A percentile compares a stretch with the other conserved stretches of the same genome.
Evolutionary conservation across 2,888 invertebrate species (phyloP).

Genomic region (Hermaeophaga mercurialis): DNA sequence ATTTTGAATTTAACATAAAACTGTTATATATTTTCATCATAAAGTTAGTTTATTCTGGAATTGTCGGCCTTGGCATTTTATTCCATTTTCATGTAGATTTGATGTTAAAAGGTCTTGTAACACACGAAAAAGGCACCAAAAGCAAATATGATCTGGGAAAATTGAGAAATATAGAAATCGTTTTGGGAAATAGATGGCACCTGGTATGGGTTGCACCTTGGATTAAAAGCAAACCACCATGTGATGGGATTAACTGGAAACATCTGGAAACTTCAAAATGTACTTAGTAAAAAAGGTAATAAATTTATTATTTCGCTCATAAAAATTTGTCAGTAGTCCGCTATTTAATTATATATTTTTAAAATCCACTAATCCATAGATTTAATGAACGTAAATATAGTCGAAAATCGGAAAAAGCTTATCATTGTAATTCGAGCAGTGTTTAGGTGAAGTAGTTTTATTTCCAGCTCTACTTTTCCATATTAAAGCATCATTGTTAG

Average conservation of each 20-base stretch:
- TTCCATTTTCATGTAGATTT: constrained; percentile 73
- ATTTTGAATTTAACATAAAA: constrained; percentile 68
- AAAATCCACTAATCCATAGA: too few species aligned
- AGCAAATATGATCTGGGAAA: constrained; percentile 73
- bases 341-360: neutral
- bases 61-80: constrained; percentile 70
- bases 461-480: too few species aligned
- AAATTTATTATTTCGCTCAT: neutral
- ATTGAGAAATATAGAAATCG: constrained; percentile 73
- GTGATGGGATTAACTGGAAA: constrained; percentile 74
- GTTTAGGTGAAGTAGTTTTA: too few species aligned
- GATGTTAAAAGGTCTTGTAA: constrained; percentile 73
- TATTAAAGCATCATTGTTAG: too few species aligned
- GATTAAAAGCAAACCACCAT: constrained; percentile 73
- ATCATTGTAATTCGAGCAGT: too few species aligned
- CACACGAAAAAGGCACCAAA: constrained; percentile 70
- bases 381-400: too few species aligned
- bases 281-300: neutral
- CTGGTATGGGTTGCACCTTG: constrained; percentile 81
- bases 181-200: constrained; percentile 83
- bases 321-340: neutral
- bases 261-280: neutral
- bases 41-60: constrained; percentile 70
- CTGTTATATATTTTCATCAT: constrained; percentile 74
- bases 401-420: too few species aligned